Base-by-base conservation (phyloP, 1,140 invertebrate species). In the Caenorhabditis briggsae region DNA sequence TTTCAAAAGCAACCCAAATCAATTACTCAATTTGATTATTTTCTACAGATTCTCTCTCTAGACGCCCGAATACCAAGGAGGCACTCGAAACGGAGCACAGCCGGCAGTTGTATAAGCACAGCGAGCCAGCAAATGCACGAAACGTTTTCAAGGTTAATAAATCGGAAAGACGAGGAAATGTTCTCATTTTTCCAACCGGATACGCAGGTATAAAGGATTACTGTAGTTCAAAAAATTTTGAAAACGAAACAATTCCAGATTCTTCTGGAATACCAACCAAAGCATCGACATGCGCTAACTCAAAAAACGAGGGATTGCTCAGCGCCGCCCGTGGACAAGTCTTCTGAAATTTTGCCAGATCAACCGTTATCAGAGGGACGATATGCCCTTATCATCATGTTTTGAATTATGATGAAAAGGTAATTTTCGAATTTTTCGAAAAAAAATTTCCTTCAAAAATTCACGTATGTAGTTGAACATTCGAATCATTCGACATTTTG, bases 341-440 rank as follows among this genome's bases (percentile, higher is more conserved):
- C 82, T 12, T 43, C 55, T 5, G 58, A 83, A 48, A 55, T 83
- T n/a, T 46, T 83, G 3, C 82, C 82, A 9, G 82, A 83, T 43
- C 58, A 83, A 46, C 55, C 55, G 18, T 20, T 83, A 8, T 20
- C 33, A 6, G 82, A 83, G 1, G 82, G 9, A 43, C 82, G 6
- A n/a, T 83, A 16, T 83, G 82, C n/a, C 55, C 82, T 2, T 83
- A 83, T 41, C 82, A 83, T 83, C 82, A 83, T 33, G 55, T 83
- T 6, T 48, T 83, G 33, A 83, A 83, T 33, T 83, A 83, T 48
- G 58, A 83, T 48, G 55, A 58, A 41, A 58, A 83, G 20, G 82
- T 83, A 16, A 16, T 20, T 14, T 16, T 33, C n/a, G n/a, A n/a
- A n/a, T n/a, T n/a, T n/a, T n/a, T n/a, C n/a, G n/a, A n/a, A n/a